A percentile compares a stretch with the other conserved stretches of the same genome.
Conservation (phyloP, 2,113 vertebrate species). For the Mugil cephalus region DNA sequence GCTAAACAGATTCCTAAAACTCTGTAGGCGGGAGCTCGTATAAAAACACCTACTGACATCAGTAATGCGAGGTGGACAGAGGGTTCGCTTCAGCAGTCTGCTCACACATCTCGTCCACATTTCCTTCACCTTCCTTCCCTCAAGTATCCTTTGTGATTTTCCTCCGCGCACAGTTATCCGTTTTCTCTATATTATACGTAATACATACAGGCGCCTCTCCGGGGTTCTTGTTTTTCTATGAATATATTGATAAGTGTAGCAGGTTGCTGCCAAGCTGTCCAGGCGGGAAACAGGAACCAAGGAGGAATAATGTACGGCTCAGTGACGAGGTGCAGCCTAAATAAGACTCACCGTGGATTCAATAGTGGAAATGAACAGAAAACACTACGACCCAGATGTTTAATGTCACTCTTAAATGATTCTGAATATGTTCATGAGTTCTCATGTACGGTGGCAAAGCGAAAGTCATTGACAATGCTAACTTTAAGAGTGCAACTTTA, state of each 20-base stretch:
- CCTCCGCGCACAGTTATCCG: neutral
- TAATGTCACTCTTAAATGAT: neutral
- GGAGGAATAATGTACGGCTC: neutral
- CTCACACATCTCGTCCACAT: constrained; percentile 39
- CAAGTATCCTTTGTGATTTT: constrained; percentile 18
- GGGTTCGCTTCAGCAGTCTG: constrained; percentile 27
- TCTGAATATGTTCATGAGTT: no score
- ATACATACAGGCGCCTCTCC: constrained; percentile 19
- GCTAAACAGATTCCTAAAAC: constrained; percentile 48
- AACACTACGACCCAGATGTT: neutral
- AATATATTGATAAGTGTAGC: constrained; percentile 5
- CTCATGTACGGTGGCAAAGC: neutral
- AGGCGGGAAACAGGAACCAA: neutral
- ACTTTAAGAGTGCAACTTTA: neutral
- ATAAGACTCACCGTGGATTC: no score
- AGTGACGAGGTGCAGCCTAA: no score
- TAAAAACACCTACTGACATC: constrained; percentile 44
- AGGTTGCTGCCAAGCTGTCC: neutral
- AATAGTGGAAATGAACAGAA: neutral
- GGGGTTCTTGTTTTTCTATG: constrained; percentile 9
- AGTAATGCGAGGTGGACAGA: constrained; percentile 58
- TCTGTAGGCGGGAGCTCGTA: constrained; percentile 40
- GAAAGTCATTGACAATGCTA: neutral
- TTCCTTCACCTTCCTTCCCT: neutral
- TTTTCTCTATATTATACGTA: constrained; percentile 28